These are phyloP conservation scores for Rosalia funebris DNA, from an alignment of 2,888 invertebrate species.

Conservation along the genomic window DNA sequence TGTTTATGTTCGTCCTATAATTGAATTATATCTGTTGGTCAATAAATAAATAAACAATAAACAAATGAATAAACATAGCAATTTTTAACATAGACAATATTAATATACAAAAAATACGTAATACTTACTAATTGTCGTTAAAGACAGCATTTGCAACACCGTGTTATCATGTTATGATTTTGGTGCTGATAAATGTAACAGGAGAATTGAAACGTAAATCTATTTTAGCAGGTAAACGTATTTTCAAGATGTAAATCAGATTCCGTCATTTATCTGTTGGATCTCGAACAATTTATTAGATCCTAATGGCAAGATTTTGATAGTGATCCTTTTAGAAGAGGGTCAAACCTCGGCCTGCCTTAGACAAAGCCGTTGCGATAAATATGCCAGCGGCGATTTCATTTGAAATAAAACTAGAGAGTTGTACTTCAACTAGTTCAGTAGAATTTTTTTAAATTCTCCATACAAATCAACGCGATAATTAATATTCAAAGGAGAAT, in stretches of 20 bases:
- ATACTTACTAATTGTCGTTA: no score
- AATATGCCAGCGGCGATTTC: slow-evolving; percentile 21
- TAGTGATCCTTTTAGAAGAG: slow-evolving; percentile 21
- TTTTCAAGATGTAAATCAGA: slow-evolving; percentile 12
- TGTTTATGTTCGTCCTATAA: no score
- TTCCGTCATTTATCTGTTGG: slow-evolving; percentile 9
- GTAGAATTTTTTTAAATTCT: not conserved
- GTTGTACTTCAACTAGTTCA: slow-evolving; percentile 12
- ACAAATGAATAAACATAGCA: no score
- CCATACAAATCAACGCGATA: not conserved
- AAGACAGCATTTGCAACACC: not conserved
- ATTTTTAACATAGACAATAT: no score
- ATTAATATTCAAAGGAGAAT: not conserved
- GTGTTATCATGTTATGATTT: not conserved
- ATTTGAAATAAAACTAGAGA: slow-evolving; percentile 4
- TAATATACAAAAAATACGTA: no score
- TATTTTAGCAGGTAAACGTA: slow-evolving; percentile 4
- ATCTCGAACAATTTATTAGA: slow-evolving; percentile 24
- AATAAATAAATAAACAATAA: no score
- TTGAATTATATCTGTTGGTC: no score
- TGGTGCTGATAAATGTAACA: no score
- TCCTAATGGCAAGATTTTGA: slow-evolving; percentile 24
- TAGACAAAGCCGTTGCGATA: slow-evolving; percentile 21
- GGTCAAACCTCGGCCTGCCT: slow-evolving; percentile 17
- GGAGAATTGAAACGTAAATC: slow-evolving; percentile 13